Conservation (phyloP, 2,113 vertebrate genomes). For the Nanorana parkeri region DNA sequence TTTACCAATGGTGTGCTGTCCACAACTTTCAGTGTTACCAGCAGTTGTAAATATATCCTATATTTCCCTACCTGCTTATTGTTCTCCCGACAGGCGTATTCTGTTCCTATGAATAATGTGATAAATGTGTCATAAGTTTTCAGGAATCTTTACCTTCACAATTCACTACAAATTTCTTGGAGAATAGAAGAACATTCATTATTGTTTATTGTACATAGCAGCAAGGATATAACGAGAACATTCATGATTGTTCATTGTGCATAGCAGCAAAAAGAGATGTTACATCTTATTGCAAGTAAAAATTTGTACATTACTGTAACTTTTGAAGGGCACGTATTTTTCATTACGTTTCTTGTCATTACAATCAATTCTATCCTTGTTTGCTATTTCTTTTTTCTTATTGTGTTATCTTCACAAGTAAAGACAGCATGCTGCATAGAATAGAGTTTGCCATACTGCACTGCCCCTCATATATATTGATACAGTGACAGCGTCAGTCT, state of each 20-base stretch:
- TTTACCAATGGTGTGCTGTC: background rate
- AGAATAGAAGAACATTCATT: no score
- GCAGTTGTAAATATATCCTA: conserved; percentile 27
- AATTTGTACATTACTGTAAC: background rate
- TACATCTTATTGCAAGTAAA: no score
- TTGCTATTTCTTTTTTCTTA: background rate
- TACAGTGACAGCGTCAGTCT: background rate
- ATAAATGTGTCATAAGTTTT: no score
- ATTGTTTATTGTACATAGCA: no score
- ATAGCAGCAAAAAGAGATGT: background rate
- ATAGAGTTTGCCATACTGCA: background rate
- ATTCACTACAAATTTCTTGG: no score
- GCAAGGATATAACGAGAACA: no score
- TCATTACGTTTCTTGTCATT: background rate
- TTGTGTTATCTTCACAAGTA: no score
- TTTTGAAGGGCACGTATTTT: background rate
- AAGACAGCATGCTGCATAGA: no score
- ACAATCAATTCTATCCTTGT: background rate
- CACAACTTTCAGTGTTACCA: background rate
- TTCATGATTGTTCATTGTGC: no score
- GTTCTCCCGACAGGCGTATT: background rate
- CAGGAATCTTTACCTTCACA: no score
- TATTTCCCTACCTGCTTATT: conserved; percentile 19
- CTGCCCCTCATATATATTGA: background rate
- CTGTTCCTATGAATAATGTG: no score